These are phyloP conservation scores for Drosophila orosa DNA, from an alignment of 1,140 invertebrate species.

Conservation along the genomic window DNA sequence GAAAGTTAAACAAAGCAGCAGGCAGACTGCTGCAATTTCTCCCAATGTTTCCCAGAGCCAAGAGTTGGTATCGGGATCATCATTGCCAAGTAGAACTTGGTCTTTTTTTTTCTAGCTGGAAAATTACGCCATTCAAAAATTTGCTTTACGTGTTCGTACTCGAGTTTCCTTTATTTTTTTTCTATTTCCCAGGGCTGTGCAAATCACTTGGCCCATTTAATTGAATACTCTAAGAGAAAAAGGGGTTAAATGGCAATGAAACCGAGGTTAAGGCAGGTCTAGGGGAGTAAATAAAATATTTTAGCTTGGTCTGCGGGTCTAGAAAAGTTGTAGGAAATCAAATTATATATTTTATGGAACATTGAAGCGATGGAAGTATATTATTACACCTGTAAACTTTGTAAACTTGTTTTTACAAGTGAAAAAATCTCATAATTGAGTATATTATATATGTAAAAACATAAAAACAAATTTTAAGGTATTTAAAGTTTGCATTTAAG, in stretches of 20 bases:
- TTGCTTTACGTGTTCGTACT: conserved; percentile 55
- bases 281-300: background rate
- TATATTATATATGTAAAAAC: background rate
- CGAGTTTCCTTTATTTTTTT: conserved; percentile 28
- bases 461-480: conserved; percentile 1
- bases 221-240: conserved; percentile 37
- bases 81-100: conserved; percentile 1
- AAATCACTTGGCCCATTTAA: conserved; percentile 58
- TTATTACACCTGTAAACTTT: background rate
- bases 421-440: background rate
- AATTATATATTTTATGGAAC: background rate
- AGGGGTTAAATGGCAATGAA: background rate
- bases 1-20: conserved; percentile 71
- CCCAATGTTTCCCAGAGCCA: conserved; percentile 36
- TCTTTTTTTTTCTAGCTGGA: conserved; percentile 16
- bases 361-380: background rate
- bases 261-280: background rate
- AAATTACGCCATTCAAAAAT: conserved; percentile 78
- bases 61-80: conserved; percentile 22
- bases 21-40: conserved; percentile 55
- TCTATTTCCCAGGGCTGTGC: conserved; percentile 28
- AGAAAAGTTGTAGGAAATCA: background rate
- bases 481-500: conserved; percentile 9
- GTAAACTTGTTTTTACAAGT: background rate
- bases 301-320: too few species aligned